A percentile compares a stretch with the other conserved stretches of the same genome.
Conservation (phyloP, 2,797 vertebrate species). For the Hybognathus amarus region DNA sequence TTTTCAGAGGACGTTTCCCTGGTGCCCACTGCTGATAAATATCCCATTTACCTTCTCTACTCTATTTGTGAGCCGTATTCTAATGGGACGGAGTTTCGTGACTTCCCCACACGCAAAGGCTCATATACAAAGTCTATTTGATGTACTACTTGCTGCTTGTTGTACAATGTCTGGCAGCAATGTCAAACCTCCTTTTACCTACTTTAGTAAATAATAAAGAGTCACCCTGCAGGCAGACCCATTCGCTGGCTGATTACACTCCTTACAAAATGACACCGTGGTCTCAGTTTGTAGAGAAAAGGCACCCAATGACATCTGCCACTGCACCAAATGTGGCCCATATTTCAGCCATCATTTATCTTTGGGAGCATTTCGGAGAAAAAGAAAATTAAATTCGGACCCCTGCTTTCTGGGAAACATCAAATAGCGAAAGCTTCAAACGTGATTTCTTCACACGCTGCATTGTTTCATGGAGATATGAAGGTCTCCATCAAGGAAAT, state of each 20-base stretch:
- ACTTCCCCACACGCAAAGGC: conserved; percentile 45
- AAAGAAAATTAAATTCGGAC: conserved; percentile 64
- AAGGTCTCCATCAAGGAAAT: conserved; percentile 41
- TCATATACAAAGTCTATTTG: conserved; percentile 39
- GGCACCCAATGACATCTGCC: conserved; percentile 1
- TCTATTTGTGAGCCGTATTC: conserved; percentile 66
- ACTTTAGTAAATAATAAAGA: conserved; percentile 67
- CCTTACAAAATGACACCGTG: conserved; percentile 32
- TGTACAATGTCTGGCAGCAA: conserved; percentile 48
- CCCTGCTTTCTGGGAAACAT: conserved; percentile 57
- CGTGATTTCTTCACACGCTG: conserved; percentile 46
- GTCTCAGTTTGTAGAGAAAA: conserved; percentile 60
- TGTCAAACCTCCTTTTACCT: conserved; percentile 56
- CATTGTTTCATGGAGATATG: conserved; percentile 59
- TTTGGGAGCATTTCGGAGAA: conserved; percentile 54
- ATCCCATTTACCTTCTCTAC: conserved; percentile 71
- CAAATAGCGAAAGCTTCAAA: conserved; percentile 49
- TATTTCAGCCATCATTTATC: conserved; percentile 64
- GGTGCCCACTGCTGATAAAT: conserved; percentile 74
- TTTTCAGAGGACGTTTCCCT: conserved; percentile 68
- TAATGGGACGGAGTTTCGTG: conserved; percentile 59
- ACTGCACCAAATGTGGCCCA: conserved; percentile 27
- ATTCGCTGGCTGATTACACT: conserved; percentile 52
- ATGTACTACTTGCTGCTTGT: conserved; percentile 51
- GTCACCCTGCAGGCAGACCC: conserved; percentile 64